Base-by-base conservation (phyloP, 2,797 vertebrate genomes). In the Somateria mollissima region DNA sequence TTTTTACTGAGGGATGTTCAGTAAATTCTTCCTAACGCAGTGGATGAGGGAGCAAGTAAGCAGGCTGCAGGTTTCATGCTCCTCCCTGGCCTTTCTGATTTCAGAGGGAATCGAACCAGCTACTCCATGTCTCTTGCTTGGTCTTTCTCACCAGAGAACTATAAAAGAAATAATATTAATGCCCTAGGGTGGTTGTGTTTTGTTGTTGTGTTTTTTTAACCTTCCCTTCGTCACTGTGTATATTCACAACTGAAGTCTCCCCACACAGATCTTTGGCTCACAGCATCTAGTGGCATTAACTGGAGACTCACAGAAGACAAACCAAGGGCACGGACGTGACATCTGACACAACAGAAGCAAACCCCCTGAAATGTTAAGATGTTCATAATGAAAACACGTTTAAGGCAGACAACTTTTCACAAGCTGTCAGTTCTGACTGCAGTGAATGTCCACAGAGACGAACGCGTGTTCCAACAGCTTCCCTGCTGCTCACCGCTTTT, bases 371-470 rank as follows among this genome's bases (percentile, higher is more conserved):
- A 76, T 0, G 11, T 13, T 27, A 4, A 17, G 51, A 45, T 4
- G n/a, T 9, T 34, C 66, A 14, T 1, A 73, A 9, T 1, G 12
- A 47, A 74, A 32, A 13, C 32, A 43, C 5, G 30, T 13, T 13
- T 2, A 18, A 36, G 27, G 75, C 41, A 62, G 47, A 9, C 6
- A 27, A 3, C 12, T 17, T 13, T 14, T 9, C 13, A 2, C 8
- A 3, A 16, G 37, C 56, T 62, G 77, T 41, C 60, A 65, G 65
- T 57, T 43, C 70, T 11, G 61, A 8, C n/a, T 37, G 83, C 72
- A 72, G 18, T 0, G 2, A 3, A 1, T 0, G 6, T 24, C 81
- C 45, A 4, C 4, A 10, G 58, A 47, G 77, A 21, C 0, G 1
- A 12, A 25, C 2, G 28, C 11, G 0, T 18, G 84, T 21, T 10